Base-by-base conservation (phyloP, 2,888 invertebrate genomes). In the Branchellion lobata region DNA sequence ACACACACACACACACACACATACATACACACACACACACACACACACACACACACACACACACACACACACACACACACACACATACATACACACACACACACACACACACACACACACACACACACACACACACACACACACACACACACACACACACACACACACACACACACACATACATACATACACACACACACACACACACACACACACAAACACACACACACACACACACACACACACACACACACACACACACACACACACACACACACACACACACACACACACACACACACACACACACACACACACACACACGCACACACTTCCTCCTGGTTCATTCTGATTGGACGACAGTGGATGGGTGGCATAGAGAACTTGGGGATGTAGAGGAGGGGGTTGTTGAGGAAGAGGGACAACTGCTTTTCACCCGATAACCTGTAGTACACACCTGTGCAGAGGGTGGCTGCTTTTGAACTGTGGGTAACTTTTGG, bases 391-490 rank as follows among this genome's bases (percentile, higher is more conserved):
- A 87, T 86, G 83, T 84, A 88, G 75, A 84, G 84, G 82, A 87
- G 86, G 24, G 87, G 86, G 74, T 85, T 84, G 0, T 80, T 81
- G 61, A 87, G 82, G 83, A 87, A 87, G 81, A 83, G 81, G 21
- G 84, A 83, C 78, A 87, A 81, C 69, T 87, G 86, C 78, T 83
- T 82, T 79, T 84, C 81, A 1, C 85, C 85, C 27, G 84, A 85
- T 84, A 86, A 84, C 80, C 87, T 87, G 84, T 88, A 88, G 82
- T 88, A 88, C 81, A 86, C 85, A 76, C 86, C 87, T 87, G 81
- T 27, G 21, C 8, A 40, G 40, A 40, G 14, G 40, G 40, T 40
- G 40, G 40, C 14, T 5, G 40, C n/a, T n/a, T n/a, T n/a, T n/a
- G n/a, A n/a, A n/a, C n/a, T n/a, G n/a, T n/a, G n/a, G n/a, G n/a